Percentiles rank a stretch among this genome's conserved stretches.
phyloP scores from a whole-genome alignment of 2,113 vertebrate species.

The Eudyptes chrysolophus region DNA sequence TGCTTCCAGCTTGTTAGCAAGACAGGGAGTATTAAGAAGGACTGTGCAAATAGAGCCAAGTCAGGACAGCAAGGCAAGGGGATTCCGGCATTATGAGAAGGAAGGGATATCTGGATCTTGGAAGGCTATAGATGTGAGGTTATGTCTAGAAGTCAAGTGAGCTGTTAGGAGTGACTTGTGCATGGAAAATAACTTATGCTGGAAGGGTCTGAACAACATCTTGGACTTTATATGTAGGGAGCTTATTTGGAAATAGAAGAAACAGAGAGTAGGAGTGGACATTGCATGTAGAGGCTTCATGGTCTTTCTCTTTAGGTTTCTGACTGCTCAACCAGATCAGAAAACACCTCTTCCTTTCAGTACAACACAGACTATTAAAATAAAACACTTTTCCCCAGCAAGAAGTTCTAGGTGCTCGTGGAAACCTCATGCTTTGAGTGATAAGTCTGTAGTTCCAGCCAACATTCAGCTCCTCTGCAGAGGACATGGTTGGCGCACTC shows the following conservation, averaged over 20 bases:
- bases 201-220: background rate
- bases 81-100: background rate
- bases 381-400: background rate
- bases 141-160: background rate
- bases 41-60: background rate
- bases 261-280: background rate
- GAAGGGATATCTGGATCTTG: background rate
- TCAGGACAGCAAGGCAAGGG: background rate
- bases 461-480: background rate
- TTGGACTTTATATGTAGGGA: background rate
- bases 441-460: background rate
- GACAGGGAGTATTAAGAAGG: background rate
- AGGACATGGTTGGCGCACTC: background rate
- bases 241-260: background rate
- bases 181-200: background rate
- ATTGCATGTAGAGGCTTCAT: background rate
- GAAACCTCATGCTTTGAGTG: background rate
- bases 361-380: background rate
- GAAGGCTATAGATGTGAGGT: background rate
- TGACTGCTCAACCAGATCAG: background rate
- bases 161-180: background rate
- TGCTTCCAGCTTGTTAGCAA: background rate
- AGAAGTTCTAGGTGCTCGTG: background rate
- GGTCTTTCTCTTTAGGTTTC: background rate
- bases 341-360: background rate